Percentiles rank a stretch among this genome's conserved stretches.
Conservation (phyloP, 23 tunicate species). For the Trididemnum miniatum region DNA sequence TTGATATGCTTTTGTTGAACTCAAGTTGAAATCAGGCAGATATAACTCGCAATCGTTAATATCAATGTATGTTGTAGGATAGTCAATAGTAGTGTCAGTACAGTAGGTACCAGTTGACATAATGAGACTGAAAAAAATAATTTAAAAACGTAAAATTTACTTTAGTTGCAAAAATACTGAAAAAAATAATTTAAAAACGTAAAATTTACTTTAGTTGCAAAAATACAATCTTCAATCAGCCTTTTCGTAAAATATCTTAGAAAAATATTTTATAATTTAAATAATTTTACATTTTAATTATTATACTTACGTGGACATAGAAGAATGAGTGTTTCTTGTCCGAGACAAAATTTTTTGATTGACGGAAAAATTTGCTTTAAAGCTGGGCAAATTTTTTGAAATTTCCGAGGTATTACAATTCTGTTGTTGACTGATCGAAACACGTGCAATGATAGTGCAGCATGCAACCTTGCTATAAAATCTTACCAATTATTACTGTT, state of each 20-base stretch:
- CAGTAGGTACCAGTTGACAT: conserved; percentile 46
- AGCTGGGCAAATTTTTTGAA: neutral
- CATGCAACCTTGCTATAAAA: neutral
- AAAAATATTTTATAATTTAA: no score
- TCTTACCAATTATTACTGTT: no score
- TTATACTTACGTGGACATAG: conserved; percentile 24
- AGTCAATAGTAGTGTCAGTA: conserved; percentile 7
- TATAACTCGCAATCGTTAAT: neutral
- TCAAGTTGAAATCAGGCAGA: neutral
- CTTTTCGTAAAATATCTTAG: no score
- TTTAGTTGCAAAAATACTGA: conserved; percentile 40
- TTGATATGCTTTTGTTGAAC: neutral
- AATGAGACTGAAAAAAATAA: conserved; percentile 53
- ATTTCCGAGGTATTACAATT: neutral
- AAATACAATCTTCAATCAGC: no score
- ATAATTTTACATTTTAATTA: no score
- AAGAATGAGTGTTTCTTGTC: conserved; percentile 14
- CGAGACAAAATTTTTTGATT: neutral
- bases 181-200: no score
- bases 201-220: neutral
- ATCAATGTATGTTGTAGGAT: neutral
- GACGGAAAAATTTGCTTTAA: neutral
- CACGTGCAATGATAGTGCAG: neutral
- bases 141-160: neutral
- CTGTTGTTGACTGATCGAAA: neutral